phyloP scores from a whole-genome alignment of 2,888 invertebrate species.

The Brenthis ino region DNA sequence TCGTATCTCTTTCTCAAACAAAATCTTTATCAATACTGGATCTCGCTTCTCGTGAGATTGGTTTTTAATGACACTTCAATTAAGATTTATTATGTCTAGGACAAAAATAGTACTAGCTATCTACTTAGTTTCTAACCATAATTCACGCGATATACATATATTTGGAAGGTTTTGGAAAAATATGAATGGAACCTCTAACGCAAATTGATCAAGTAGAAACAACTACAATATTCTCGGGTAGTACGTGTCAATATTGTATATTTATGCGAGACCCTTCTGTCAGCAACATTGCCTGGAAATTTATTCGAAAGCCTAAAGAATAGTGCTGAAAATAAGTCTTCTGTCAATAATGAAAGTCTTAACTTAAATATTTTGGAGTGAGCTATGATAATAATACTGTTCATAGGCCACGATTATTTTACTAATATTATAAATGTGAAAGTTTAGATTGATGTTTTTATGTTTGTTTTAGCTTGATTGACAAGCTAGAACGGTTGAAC shows the following conservation, averaged over 20 bases:
- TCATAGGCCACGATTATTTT: not conserved
- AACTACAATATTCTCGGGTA: slow-evolving; percentile 7
- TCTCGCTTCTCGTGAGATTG: not conserved
- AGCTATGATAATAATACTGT: not conserved
- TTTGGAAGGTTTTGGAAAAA: not conserved
- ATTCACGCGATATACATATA: no score
- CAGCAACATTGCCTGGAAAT: slow-evolving; percentile 15
- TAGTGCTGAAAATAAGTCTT: slow-evolving; percentile 19
- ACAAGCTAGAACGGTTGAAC: no score
- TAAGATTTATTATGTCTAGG: not conserved
- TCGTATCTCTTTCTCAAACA: not conserved
- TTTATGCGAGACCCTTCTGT: slow-evolving; percentile 27
- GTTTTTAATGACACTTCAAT: slow-evolving; percentile 2
- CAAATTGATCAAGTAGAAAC: slow-evolving; percentile 15
- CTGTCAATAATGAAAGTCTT: slow-evolving; percentile 8
- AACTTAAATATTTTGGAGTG: slow-evolving; percentile 3
- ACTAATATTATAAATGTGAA: no score
- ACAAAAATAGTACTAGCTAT: not conserved
- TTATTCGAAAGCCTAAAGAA: slow-evolving; percentile 26
- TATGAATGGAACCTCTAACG: not conserved
- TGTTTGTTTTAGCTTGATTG: no score
- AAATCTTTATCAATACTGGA: slow-evolving; percentile 3
- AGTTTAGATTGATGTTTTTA: no score
- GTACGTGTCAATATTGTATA: slow-evolving; percentile 28
- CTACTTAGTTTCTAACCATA: no score